Conservation (phyloP, 2,797 vertebrate species). For the Dryobates pubescens region DNA sequence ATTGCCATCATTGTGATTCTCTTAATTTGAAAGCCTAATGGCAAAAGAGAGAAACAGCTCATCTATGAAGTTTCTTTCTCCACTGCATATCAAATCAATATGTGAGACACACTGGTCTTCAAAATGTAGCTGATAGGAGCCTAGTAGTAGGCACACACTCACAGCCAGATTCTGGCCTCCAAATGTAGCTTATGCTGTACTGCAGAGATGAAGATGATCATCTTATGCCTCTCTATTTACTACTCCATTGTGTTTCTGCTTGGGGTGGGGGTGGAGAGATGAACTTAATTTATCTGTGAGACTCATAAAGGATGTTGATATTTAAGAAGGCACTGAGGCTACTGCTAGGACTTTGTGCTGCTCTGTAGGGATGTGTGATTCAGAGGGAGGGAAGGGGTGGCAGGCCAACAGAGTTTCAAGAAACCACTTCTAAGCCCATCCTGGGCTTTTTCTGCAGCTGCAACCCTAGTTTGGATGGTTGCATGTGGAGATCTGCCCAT, state of each 20-base stretch:
- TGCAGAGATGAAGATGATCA: not conserved
- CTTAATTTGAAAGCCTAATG: not conserved
- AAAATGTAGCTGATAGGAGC: not conserved
- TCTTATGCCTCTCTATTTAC: not conserved
- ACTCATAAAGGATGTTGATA: not conserved
- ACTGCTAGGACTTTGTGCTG: not conserved
- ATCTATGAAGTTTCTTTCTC: not conserved
- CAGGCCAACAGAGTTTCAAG: not conserved
- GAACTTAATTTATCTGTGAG: constrained; percentile 15
- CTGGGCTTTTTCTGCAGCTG: not conserved
- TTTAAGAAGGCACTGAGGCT: not conserved
- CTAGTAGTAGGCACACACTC: not conserved
- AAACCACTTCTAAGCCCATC: not conserved
- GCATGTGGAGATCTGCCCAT: not conserved
- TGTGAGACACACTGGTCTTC: not conserved
- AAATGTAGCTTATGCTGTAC: not conserved
- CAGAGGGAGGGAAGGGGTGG: not conserved
- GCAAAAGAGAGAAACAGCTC: not conserved
- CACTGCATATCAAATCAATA: not conserved
- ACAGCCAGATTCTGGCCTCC: not conserved
- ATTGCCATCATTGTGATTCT: not conserved
- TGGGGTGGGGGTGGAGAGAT: not conserved
- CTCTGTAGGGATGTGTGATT: not conserved
- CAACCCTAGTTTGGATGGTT: not conserved
- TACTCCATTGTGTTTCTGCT: not conserved